Percentiles rank a stretch among this genome's conserved stretches.
Conservation (phyloP, 2,888 invertebrate genomes). For the Azorinus chamasolen region DNA sequence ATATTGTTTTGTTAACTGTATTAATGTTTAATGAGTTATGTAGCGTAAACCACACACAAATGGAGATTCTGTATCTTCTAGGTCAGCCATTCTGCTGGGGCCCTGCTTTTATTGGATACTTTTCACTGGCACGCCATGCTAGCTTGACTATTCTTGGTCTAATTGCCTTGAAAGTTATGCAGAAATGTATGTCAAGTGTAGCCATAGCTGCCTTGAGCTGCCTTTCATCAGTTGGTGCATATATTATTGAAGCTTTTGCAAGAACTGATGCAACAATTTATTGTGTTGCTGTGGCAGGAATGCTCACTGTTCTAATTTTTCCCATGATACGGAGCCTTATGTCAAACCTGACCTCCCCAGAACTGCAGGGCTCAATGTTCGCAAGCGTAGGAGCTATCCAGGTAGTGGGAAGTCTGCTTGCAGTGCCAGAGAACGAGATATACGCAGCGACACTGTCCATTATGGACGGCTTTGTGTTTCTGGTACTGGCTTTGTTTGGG, state of each 20-base stretch:
- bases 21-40: constrained; percentile 40
- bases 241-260: constrained; percentile 40
- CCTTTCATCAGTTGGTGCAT: constrained; percentile 33
- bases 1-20: constrained; percentile 33
- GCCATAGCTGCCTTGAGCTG: constrained; percentile 39
- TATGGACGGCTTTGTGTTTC: constrained; percentile 55
- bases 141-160: constrained; percentile 32
- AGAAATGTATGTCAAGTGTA: constrained; percentile 41
- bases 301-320: constrained; percentile 42
- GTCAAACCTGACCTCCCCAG: constrained; percentile 41
- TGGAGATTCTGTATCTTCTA: constrained; percentile 55
- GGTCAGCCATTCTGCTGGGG: constrained; percentile 60
- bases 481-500: constrained; percentile 42
- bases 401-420: constrained; percentile 27
- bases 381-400: constrained; percentile 47
- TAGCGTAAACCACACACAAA: constrained; percentile 13
- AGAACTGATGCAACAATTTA: constrained; percentile 37
- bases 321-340: constrained; percentile 60
- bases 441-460: constrained; percentile 43
- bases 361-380: constrained; percentile 57
- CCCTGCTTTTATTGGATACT: constrained; percentile 42
- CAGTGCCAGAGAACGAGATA: constrained; percentile 30
- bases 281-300: constrained; percentile 33
- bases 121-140: constrained; percentile 27
- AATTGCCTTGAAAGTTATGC: constrained; percentile 27